Percentiles rank a stretch among this genome's conserved stretches.
Evolutionary conservation across 1,140 invertebrate species (phyloP).

Genomic region (Panonychus citri): DNA sequence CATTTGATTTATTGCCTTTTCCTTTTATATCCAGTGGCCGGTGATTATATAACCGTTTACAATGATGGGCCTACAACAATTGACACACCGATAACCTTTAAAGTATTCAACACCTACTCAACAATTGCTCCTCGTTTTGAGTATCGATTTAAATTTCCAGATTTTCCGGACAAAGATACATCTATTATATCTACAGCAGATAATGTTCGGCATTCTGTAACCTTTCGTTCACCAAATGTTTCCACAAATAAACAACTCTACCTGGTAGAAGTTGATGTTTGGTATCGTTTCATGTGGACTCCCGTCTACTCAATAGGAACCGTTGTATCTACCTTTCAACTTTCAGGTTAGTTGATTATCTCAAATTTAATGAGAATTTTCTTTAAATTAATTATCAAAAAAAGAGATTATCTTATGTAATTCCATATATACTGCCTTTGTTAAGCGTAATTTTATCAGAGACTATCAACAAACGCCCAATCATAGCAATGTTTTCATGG

Average conservation of each 20-base stretch:
- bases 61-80: neutral
- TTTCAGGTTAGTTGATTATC: neutral
- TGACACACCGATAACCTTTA: neutral
- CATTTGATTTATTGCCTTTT: too few relatives aligned
- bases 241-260: neutral
- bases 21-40: too few relatives aligned
- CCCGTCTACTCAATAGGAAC: neutral
- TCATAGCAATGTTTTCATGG: too few relatives aligned
- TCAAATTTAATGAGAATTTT: neutral
- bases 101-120: neutral
- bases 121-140: neutral
- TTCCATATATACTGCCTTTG: too few relatives aligned
- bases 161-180: neutral
- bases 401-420: neutral
- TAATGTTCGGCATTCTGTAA: neutral
- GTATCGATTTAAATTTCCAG: neutral
- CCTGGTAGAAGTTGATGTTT: neutral
- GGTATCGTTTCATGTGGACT: neutral
- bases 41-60: too few relatives aligned
- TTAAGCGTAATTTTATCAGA: too few relatives aligned
- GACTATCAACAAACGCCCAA: too few relatives aligned
- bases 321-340: neutral
- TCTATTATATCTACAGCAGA: neutral
- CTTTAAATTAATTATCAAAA: neutral
- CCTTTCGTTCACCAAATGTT: neutral